Evolutionary conservation across 2,888 invertebrate genomes (phyloP).

Genomic region (Microchrysa polita): DNA sequence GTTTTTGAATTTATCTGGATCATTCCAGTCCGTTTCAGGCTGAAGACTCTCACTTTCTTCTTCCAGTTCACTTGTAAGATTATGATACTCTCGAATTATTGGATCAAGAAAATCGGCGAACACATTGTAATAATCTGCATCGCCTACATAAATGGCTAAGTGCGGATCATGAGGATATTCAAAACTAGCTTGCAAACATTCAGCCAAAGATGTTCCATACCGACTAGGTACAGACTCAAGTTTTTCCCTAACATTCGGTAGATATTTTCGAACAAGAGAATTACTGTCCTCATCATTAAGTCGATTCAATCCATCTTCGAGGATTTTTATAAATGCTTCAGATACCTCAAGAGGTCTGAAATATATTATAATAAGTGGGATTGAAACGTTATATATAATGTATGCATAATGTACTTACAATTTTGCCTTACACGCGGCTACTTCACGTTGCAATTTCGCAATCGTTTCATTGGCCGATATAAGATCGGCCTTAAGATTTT

Average conservation of each 20-base stretch:
- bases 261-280: constrained; percentile 72
- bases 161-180: constrained; percentile 70
- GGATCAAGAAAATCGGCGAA: constrained; percentile 74
- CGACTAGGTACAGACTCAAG: constrained; percentile 68
- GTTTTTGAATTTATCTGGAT: constrained; percentile 68
- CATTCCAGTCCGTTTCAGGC: constrained; percentile 71
- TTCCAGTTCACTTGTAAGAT: constrained; percentile 54
- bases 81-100: constrained; percentile 74
- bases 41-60: constrained; percentile 62
- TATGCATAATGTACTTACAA: constrained; percentile 58
- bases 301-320: constrained; percentile 66
- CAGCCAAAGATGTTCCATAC: constrained; percentile 69
- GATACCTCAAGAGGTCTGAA: constrained; percentile 59
- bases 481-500: constrained; percentile 59
- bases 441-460: constrained; percentile 58
- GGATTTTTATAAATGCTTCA: too few relatives aligned
- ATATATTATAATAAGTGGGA: background rate
- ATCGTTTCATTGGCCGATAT: constrained; percentile 59
- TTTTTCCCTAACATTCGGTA: constrained; percentile 67
- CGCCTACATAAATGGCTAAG: constrained; percentile 73
- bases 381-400: background rate
- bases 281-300: constrained; percentile 67
- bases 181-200: constrained; percentile 73
- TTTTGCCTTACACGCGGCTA: constrained; percentile 56
- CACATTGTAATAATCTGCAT: constrained; percentile 71